Evolutionary conservation across 2,113 vertebrate species (phyloP), one percentile per base, ranked within the genome.

Genomic region (Gnathonemus echidnorhynchus): DNA sequence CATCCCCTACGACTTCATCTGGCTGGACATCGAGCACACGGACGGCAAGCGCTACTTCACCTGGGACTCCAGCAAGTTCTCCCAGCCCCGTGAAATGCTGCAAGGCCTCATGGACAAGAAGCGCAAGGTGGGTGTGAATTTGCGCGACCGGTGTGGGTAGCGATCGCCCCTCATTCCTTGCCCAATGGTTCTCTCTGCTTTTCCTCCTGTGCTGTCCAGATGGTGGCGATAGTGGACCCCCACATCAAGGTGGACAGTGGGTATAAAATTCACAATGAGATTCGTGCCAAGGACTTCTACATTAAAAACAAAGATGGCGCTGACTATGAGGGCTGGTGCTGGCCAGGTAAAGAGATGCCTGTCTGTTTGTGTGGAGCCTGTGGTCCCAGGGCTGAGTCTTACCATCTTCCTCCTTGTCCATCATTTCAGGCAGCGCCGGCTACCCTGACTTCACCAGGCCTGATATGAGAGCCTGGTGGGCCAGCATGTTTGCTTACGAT

Each of bases 11-110:
- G 98, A 99, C 66, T 97, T 97, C 11, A 96, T 99, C 88, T 99
- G 98, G 98, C 95, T 99, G 5, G 98, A 99, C 93, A 99, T 99
- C 0, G 98, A 99, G 86, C 98, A 99, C 91, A 96, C 97, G 0
- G 97, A 99, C 15, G 98, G 98, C 74, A 99, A 99, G 85, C 97
- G 98, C 56, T 99, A 99, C 92, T 99, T 99, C 93, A 99, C 98
- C 42, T 99, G 98, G 98, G 98, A 99, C 80, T 94, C 97, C 2
- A 94, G 96, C 90, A 97, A 97, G 52, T 99, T 99, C 92, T 95
- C 97, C 0, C 94, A 93, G 0, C 98, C 98, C 0, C 95, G 94
- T 7, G 92, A 94, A 46, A 97, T 99, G 97, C 96, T 98, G 80
- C 94, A 97, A 74, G 93, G 66, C 0, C 91, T 99, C 90, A 92